Base-by-base conservation (phyloP, 1,140 invertebrate species). In the Euwallacea fornicatus region DNA sequence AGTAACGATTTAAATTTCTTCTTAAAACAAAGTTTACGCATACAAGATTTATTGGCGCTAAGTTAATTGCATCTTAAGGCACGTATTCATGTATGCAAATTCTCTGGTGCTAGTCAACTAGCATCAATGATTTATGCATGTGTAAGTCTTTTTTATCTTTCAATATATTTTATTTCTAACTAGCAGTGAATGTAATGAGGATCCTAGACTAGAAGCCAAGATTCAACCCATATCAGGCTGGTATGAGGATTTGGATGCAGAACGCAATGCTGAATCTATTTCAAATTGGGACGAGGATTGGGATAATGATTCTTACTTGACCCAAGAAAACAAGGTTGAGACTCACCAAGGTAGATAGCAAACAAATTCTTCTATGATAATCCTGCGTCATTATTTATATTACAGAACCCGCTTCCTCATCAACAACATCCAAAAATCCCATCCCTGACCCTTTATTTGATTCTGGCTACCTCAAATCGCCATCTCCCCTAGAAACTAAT, bases 401-500 rank as follows among this genome's bases (percentile, higher is more conserved):
- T n/a, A 33, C 47, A 68, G 66, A n/a, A 0, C 7, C 66, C 21
- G 13, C 53, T 7, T 55, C 71, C 7, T 63, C 71, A 8, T 16
- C 41, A 68, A 50, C 53, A 44, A 10, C 42, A 53, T 50, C 71
- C 11, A 7, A 15, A 0, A 47, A 68, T 53, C 43, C 50, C 60
- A 53, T 65, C 6, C 72, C 71, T 42, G 74, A 76, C 56, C 68
- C 76, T 8, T 58, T 77, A 54, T 81, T 81, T 60, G 85, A 86
- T 75, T 85, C 85, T 50, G 85, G 84, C 7, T 85, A 85, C 74
- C 83, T 83, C 42, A 84, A 85, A 69, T 83, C 84, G 0, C 77
- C 79, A 21, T 83, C 82, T 4, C 79, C 75, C 7, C 79, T 67
- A 41, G 71, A 72, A 42, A 41, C 50, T 2, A 54, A 42, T 33